A percentile compares a stretch with the other conserved stretches of the same genome.
phyloP scores from a whole-genome alignment of 1,140 invertebrate genomes.

The Tachypleus tridentatus region DNA sequence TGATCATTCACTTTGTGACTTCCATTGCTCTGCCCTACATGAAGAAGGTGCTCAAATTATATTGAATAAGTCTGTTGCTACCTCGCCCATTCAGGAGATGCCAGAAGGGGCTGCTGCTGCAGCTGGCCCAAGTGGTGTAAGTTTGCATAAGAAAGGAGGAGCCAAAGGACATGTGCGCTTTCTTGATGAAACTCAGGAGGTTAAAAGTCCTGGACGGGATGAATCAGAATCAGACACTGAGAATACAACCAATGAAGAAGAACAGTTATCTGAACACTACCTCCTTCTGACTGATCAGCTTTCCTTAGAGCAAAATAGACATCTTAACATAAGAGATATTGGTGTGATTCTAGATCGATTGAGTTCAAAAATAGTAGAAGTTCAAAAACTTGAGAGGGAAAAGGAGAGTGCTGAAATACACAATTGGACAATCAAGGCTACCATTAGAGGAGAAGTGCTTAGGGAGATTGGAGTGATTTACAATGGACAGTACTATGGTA shows the following conservation, averaged over 20 bases:
- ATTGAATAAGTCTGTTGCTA: constrained; percentile 78
- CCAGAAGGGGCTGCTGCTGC: constrained; percentile 23
- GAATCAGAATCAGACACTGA: constrained; percentile 84
- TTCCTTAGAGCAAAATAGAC: constrained; percentile 67
- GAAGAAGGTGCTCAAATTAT: constrained; percentile 79
- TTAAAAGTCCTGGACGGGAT: constrained; percentile 36
- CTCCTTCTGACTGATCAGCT: constrained; percentile 81
- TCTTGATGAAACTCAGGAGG: constrained; percentile 16
- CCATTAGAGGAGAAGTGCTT: constrained; percentile 75
- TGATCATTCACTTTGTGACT: constrained; percentile 61
- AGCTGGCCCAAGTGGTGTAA: constrained; percentile 14
- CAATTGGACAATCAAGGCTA: constrained; percentile 88
- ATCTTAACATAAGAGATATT: constrained; percentile 86
- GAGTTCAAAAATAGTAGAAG: constrained; percentile 83
- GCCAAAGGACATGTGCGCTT: constrained; percentile 24
- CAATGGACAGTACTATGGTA: constrained; percentile 88
- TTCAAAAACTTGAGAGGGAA: constrained; percentile 77
- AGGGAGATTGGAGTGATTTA: constrained; percentile 84
- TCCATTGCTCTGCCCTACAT: constrained; percentile 85
- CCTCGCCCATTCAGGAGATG: constrained; percentile 72
- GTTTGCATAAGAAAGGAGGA: constrained; percentile 12
- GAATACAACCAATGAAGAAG: constrained; percentile 52
- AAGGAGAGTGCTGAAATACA: constrained; percentile 81
- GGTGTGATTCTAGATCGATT: constrained; percentile 83
- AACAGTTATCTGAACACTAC: constrained; percentile 58